Evolutionary conservation across 2,888 invertebrate genomes (phyloP).

Genomic region (Zaprionus lineosus): DNA sequence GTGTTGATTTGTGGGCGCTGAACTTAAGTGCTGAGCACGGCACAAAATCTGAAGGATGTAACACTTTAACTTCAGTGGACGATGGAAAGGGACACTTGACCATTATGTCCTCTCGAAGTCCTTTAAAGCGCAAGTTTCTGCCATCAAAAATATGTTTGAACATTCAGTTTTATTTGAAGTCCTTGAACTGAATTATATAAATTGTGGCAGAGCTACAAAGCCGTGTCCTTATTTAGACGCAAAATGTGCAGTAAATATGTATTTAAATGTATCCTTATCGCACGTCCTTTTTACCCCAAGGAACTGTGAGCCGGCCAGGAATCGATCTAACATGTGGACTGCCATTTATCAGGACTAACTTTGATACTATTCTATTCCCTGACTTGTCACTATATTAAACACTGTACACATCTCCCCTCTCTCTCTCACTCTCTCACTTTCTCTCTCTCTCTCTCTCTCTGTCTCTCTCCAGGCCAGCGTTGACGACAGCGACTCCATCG

Average conservation of each 20-base stretch:
- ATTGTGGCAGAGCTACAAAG: no score
- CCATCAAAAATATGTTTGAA: no score
- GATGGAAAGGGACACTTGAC: no score
- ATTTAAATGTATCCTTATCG: no score
- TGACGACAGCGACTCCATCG: conserved; percentile 83
- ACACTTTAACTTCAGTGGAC: no score
- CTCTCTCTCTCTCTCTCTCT: neutral
- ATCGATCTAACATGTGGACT: conserved; percentile 4
- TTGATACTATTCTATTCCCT: conserved; percentile 16
- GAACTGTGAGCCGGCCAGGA: no score
- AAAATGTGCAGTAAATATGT: no score
- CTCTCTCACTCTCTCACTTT: neutral
- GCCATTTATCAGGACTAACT: conserved; percentile 3
- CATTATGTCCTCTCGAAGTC: no score
- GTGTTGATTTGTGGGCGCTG: conserved; percentile 33
- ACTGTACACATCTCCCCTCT: neutral
- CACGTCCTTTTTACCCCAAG: no score
- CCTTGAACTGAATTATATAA: no score
- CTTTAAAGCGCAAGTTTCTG: conserved; percentile 25
- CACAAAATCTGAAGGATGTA: conserved; percentile 15
- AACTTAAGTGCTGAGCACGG: conserved; percentile 42
- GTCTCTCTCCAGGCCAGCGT: conserved; percentile 78
- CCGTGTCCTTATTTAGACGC: no score
- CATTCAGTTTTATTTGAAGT: no score
- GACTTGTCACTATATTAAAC: conserved; percentile 47